Base-by-base conservation (phyloP, 2,797 vertebrate species). In the Megaceryle alcyon region DNA sequence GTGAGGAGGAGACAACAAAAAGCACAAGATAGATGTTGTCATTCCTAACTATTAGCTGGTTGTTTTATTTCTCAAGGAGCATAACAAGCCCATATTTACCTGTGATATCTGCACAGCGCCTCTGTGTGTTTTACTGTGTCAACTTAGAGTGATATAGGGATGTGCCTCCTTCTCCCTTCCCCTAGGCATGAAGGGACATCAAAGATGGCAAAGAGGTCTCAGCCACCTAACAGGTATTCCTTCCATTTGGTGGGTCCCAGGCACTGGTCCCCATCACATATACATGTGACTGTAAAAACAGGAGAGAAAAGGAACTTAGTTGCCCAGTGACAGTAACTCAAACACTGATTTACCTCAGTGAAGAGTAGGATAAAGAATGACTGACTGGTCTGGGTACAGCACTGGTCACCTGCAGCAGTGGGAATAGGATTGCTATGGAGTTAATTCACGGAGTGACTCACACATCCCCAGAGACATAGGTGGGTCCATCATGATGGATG, bases 271-370 rank as follows among this genome's bases (percentile, higher is more conserved):
- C 22, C 12, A 15, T 70, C 12, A 66, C 64, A 63, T 23, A 57
- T 12, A 33, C 8, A 8, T 0, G 0, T 26, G 69, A 14, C 10
- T 66, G n/a, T 80, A 77, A 82, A 85, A 91, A 56, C 54, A 23
- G 18, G n/a, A 90, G 43, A 59, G 44, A 43, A 81, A 90, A 77
- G 17, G 57, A 69, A 63, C 2, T 3, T 39, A 56, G 41, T 12
- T 10, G 5, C 3, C 65, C n/a, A 37, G 41, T n/a, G 18, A 57
- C n/a, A 37, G 41, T 28, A 26, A 69, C 17, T 57, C 11, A 31
- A 7, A 39, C 0, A 0, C 48, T 73, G 33, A 43, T 57, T 56
- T 59, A 29, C n/a, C 13, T 70, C n/a, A 1, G 1, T 53, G 65
- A 75, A 54, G 44, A 54, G 43, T 13, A 13, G 48, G 23, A 35